Evolutionary conservation across 2,113 vertebrate species (phyloP).

Genomic region (Ibidorhyncha struthersii): DNA sequence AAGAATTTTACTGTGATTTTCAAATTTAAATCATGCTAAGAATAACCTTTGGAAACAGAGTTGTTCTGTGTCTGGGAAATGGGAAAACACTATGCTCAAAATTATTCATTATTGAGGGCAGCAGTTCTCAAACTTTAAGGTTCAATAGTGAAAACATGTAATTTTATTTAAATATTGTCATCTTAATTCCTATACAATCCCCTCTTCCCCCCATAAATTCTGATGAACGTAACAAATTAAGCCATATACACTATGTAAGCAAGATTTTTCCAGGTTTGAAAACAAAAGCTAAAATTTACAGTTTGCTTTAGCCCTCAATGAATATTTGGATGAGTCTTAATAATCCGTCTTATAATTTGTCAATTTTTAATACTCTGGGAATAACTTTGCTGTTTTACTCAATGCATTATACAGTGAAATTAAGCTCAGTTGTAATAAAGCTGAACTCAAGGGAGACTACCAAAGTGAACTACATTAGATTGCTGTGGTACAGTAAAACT

Average conservation of each 20-base stretch:
- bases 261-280: constrained; percentile 68
- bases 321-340: constrained; percentile 39
- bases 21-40: constrained; percentile 29
- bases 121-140: constrained; percentile 65
- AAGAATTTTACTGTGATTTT: constrained; percentile 15
- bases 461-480: constrained; percentile 46
- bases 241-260: constrained; percentile 51
- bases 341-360: constrained; percentile 43
- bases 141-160: constrained; percentile 61
- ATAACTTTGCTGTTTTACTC: constrained; percentile 69
- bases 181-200: constrained; percentile 69
- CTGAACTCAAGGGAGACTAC: constrained; percentile 60
- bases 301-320: constrained; percentile 63
- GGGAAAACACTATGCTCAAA: constrained; percentile 12
- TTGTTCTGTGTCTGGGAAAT: constrained; percentile 16
- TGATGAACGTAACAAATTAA: constrained; percentile 57
- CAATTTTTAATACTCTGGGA: constrained; percentile 48
- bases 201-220: constrained; percentile 18
- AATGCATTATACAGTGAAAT: constrained; percentile 24
- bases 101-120: constrained; percentile 47
- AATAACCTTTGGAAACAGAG: constrained; percentile 10
- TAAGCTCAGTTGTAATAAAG: constrained; percentile 49
- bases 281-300: constrained; percentile 68
- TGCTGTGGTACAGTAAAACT: constrained; percentile 48
- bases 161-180: constrained; percentile 75